A percentile compares a stretch with the other conserved stretches of the same genome.
Evolutionary conservation across 2,888 invertebrate species (phyloP).

Genomic region (Ypsolopha sequella): DNA sequence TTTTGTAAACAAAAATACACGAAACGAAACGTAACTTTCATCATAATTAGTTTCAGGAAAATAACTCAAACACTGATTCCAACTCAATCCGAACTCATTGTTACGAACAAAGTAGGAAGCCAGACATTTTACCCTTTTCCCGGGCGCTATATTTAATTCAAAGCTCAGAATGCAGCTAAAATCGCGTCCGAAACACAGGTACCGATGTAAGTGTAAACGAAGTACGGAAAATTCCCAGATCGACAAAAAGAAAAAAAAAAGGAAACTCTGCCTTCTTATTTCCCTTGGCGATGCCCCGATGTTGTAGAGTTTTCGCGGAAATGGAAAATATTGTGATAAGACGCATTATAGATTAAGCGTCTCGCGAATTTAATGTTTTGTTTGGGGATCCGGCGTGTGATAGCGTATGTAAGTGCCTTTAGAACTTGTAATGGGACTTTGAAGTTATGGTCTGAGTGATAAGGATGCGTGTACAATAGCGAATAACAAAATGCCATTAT

Average conservation of each 20-base stretch:
- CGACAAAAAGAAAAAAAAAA: conserved; percentile 32
- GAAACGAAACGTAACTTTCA: no score
- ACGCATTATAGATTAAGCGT: conserved; percentile 68
- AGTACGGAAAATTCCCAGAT: conserved; percentile 49
- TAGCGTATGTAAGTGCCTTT: no score
- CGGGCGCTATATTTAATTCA: conserved; percentile 61
- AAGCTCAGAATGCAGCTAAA: conserved; percentile 35
- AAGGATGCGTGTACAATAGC: not conserved
- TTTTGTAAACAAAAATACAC: no score
- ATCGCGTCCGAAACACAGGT: conserved; percentile 38
- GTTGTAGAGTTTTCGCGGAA: conserved; percentile 47
- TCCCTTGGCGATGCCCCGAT: conserved; percentile 60
- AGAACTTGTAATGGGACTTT: no score
- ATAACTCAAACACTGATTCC: not conserved
- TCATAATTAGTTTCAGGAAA: no score
- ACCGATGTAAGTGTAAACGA: conserved; percentile 67
- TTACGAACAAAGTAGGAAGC: conserved; percentile 62
- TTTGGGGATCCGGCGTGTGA: conserved; percentile 37
- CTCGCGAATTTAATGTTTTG: conserved; percentile 49
- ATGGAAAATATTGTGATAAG: conserved; percentile 72
- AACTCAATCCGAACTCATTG: conserved; percentile 34
- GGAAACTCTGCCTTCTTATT: conserved; percentile 68
- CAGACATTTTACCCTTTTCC: conserved; percentile 63
- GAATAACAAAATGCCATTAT: not conserved
- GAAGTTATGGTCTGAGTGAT: no score